A percentile compares a stretch with the other conserved stretches of the same genome.
Evolutionary conservation across 1,140 invertebrate genomes (phyloP).

Genomic region (Cyclina sinensis): DNA sequence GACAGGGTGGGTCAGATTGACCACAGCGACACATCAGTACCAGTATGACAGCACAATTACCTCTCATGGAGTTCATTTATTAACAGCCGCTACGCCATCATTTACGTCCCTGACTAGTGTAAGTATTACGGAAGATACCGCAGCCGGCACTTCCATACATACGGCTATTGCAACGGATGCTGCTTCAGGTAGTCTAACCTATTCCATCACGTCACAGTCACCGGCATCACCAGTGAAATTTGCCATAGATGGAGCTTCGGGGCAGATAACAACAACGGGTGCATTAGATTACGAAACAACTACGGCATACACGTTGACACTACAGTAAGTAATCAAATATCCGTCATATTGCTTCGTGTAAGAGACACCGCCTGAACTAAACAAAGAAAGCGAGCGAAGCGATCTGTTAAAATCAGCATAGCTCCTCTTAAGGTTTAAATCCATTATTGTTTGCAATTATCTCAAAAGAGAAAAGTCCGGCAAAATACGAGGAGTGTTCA

Average conservation of each 20-base stretch:
- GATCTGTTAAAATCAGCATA: no score
- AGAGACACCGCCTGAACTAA: no score
- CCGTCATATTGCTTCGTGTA: no score
- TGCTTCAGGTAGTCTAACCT: constrained; percentile 7
- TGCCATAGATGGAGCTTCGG: background rate
- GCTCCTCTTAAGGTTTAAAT: no score
- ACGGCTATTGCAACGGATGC: constrained; percentile 14
- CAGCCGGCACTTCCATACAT: background rate
- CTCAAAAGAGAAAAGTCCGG: no score
- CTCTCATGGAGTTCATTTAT: no score
- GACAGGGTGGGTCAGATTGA: no score
- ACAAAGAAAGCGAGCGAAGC: no score
- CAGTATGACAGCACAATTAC: no score
- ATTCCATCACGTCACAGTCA: background rate
- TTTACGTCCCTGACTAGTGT: background rate
- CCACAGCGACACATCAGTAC: no score
- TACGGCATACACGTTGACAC: background rate
- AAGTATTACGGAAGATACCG: background rate
- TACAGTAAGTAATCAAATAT: constrained; percentile 45
- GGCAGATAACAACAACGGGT: background rate
- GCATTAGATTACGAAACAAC: constrained; percentile 38
- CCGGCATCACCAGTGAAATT: constrained; percentile 31
- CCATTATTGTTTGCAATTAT: no score
- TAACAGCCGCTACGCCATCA: constrained; percentile 5
- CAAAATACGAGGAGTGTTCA: no score